Evolutionary conservation across 2,797 vertebrate species (phyloP), one percentile per base, ranked within the genome.

Genomic region (Odontamblyopus rebecca): DNA sequence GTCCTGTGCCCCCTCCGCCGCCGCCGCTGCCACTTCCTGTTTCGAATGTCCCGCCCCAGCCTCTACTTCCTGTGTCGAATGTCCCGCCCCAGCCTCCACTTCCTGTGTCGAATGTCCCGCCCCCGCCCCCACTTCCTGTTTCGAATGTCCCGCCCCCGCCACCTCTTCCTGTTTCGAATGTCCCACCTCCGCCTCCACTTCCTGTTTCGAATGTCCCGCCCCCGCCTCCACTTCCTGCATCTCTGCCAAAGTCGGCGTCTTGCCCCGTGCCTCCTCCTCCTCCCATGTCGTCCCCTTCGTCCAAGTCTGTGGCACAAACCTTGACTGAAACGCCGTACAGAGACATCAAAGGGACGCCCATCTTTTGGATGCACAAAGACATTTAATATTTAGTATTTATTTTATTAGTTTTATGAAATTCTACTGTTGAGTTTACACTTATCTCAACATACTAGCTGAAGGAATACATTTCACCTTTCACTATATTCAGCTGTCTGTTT

Each of bases 281-380:
- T 23, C 29, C 59, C 15, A 16, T 74, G 61, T 16, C 48, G 44
- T 16, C 68, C 56, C 68, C 72, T 5, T 4, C 50, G 54, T 0
- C 66, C 7, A 1, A 66, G n/a, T 72, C 64, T 59, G 72, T 84
- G 0, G 59, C 68, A 82, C 93, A 94, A 86, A 93, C 85, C 69
- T 77, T 93, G 57, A 89, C 91, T 67, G 86, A 96, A 69, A 96
- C 95, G 0, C 93, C 93, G 0, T 93, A 98, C 88, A 93, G 86
- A 1, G 96, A 98, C 18, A 82, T 91, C 73, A 96, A 89, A 87
- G 96, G 97, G 72, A 78, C 86, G 56, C 92, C 95, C 67, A 90
- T 99, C 88, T 98, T 95, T 79, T 99, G 97, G 97, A 98, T 99
- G 98, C 96, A 96, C 86, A 99, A 99, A 86, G 85, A 95, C 77